These are phyloP conservation scores for Luehdorfia chinensis DNA, from an alignment of 1,140 invertebrate genomes.

Conservation along the genomic window DNA sequence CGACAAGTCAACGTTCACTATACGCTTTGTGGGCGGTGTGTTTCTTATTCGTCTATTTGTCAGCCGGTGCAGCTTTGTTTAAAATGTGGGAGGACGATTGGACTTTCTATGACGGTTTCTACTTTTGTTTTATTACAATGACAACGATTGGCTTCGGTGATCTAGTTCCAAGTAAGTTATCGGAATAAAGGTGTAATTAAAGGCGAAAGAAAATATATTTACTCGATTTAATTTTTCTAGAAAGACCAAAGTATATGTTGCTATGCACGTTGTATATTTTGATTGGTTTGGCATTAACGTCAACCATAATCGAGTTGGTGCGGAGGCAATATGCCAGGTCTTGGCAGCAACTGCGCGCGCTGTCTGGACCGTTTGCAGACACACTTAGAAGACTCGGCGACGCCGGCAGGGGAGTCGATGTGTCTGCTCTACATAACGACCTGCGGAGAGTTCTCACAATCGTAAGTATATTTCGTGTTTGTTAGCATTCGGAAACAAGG, in stretches of 20 bases:
- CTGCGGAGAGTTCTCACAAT: slow-evolving; percentile 81
- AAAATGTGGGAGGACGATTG: slow-evolving; percentile 91
- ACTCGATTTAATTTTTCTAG: slow-evolving; percentile 67
- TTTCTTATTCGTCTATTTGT: slow-evolving; percentile 87
- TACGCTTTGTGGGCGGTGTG: slow-evolving; percentile 84
- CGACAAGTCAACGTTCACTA: slow-evolving; percentile 76
- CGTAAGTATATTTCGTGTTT: slow-evolving; percentile 61
- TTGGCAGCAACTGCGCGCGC: slow-evolving; percentile 87
- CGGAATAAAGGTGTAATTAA: too few species aligned
- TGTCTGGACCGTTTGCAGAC: slow-evolving; percentile 88
- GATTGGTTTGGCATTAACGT: slow-evolving; percentile 94
- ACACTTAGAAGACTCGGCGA: slow-evolving; percentile 85
- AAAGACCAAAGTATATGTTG: slow-evolving; percentile 91
- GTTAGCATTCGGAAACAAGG: neutral
- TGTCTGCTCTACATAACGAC: slow-evolving; percentile 82
- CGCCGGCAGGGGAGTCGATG: slow-evolving; percentile 83
- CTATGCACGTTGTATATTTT: slow-evolving; percentile 95
- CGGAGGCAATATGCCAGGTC: slow-evolving; percentile 90
- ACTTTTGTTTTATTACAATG: slow-evolving; percentile 97
- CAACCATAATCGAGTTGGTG: slow-evolving; percentile 95
- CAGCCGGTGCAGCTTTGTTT: slow-evolving; percentile 85
- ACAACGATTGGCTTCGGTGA: slow-evolving; percentile 96
- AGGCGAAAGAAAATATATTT: too few species aligned
- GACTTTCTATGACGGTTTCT: slow-evolving; percentile 95
- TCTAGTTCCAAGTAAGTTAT: slow-evolving; percentile 89